Conservation (phyloP, 2,888 invertebrate genomes). For the Archaeoteleia sp. region DNA sequence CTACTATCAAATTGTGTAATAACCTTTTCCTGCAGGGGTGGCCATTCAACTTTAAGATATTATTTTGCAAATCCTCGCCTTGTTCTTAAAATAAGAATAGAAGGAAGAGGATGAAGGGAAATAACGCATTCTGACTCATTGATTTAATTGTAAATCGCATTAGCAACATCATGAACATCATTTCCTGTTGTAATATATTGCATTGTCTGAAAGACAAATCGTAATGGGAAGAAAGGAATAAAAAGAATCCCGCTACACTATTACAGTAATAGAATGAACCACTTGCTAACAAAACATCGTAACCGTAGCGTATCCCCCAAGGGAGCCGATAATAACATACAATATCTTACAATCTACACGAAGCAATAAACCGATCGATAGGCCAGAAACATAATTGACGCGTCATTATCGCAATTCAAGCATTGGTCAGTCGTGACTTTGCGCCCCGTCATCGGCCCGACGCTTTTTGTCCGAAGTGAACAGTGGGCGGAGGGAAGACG, state of each 20-base stretch:
- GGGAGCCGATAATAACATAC: constrained; percentile 33
- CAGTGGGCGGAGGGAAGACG: constrained; percentile 17
- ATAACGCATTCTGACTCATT: constrained; percentile 20
- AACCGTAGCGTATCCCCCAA: constrained; percentile 34
- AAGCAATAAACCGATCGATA: constrained; percentile 50
- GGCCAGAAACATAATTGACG: constrained; percentile 51
- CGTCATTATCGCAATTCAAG: constrained; percentile 47
- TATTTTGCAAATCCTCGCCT: too few relatives aligned
- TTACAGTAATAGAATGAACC: constrained; percentile 29
- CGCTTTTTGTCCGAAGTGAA: constrained; percentile 16
- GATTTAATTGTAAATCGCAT: constrained; percentile 22
- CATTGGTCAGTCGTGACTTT: constrained; percentile 30
- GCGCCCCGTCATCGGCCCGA: constrained; percentile 30
- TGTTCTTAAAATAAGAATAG: too few relatives aligned
- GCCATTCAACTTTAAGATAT: too few relatives aligned
- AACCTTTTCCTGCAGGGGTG: too few relatives aligned
- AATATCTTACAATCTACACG: constrained; percentile 33
- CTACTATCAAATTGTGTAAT: too few relatives aligned
- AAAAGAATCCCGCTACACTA: constrained; percentile 30
- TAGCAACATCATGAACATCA: constrained; percentile 19
- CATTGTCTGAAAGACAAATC: constrained; percentile 33
- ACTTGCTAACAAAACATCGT: constrained; percentile 43
- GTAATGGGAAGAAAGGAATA: constrained; percentile 43
- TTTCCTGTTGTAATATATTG: constrained; percentile 12
- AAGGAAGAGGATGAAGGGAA: neutral